Evolutionary conservation across 2,797 vertebrate species (phyloP).

Genomic region (Triplophysa bombifrons): DNA sequence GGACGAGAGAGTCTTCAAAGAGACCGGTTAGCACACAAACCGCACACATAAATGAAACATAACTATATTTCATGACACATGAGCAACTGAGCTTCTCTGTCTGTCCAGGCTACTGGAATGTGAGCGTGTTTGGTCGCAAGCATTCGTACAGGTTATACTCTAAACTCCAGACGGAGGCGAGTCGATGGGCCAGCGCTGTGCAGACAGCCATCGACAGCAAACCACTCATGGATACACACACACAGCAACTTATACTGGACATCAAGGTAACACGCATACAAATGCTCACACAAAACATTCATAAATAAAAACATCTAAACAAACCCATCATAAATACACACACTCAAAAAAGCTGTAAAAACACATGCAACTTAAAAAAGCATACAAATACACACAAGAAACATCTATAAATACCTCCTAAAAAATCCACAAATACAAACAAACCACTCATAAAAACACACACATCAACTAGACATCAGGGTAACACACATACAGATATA

Average conservation of each 20-base stretch:
- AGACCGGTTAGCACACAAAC: constrained; percentile 81
- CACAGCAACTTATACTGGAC: constrained; percentile 94
- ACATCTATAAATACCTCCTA: neutral
- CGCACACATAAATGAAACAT: neutral
- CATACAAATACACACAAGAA: no score
- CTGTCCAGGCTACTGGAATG: constrained; percentile 89
- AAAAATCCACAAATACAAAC: neutral
- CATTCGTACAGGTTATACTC: constrained; percentile 93
- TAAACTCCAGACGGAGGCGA: constrained; percentile 91
- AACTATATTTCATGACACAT: neutral
- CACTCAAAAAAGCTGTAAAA: constrained; percentile 84
- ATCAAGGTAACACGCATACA: constrained; percentile 83
- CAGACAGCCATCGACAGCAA: constrained; percentile 96
- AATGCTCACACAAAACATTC: no score
- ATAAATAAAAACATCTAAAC: no score
- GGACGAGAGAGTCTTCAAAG: constrained; percentile 92
- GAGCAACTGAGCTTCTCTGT: constrained; percentile 18
- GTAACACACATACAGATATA: no score
- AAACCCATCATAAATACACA: no score
- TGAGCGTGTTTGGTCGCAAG: constrained; percentile 90
- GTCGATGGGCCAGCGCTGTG: constrained; percentile 89
- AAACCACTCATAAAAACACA: no score
- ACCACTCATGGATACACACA: constrained; percentile 93
- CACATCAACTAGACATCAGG: no score
- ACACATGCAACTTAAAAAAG: constrained; percentile 85